A percentile compares a stretch with the other conserved stretches of the same genome.
Evolutionary conservation across 2,113 vertebrate species (phyloP).

Genomic region (Rhinoptilus africanus): DNA sequence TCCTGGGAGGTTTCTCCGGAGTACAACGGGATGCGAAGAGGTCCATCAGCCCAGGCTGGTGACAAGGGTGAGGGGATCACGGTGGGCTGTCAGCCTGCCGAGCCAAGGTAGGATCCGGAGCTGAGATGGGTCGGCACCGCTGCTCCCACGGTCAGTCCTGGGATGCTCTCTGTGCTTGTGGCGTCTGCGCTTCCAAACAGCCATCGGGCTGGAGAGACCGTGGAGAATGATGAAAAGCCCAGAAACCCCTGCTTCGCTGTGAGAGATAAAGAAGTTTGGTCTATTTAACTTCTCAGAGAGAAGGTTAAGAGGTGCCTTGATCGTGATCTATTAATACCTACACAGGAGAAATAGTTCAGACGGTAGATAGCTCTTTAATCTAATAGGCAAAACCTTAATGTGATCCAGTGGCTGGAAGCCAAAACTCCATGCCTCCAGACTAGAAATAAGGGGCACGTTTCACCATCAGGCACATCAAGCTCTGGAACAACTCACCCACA

Average conservation of each 20-base stretch:
- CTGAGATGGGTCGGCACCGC: background rate
- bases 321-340: slow-evolving; percentile 55
- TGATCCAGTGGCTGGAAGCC: slow-evolving; percentile 4
- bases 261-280: slow-evolving; percentile 22
- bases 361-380: slow-evolving; percentile 52
- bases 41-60: background rate
- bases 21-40: background rate
- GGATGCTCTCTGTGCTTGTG: background rate
- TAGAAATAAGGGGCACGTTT: background rate
- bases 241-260: background rate
- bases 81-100: background rate
- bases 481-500: background rate
- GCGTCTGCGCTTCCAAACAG: background rate
- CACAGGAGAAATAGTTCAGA: slow-evolving; percentile 41
- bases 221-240: background rate
- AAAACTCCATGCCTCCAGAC: background rate
- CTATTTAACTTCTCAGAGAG: slow-evolving; percentile 53
- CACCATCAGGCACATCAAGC: background rate
- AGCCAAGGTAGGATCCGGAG: background rate
- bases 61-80: background rate
- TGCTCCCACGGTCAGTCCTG: background rate
- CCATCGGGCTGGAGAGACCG: background rate
- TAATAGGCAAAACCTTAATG: slow-evolving; percentile 34
- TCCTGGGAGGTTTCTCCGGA: background rate
- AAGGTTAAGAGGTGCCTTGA: slow-evolving; percentile 62